These are phyloP conservation scores for Huso huso DNA, from an alignment of 2,797 vertebrate species.

Conservation along the genomic window DNA sequence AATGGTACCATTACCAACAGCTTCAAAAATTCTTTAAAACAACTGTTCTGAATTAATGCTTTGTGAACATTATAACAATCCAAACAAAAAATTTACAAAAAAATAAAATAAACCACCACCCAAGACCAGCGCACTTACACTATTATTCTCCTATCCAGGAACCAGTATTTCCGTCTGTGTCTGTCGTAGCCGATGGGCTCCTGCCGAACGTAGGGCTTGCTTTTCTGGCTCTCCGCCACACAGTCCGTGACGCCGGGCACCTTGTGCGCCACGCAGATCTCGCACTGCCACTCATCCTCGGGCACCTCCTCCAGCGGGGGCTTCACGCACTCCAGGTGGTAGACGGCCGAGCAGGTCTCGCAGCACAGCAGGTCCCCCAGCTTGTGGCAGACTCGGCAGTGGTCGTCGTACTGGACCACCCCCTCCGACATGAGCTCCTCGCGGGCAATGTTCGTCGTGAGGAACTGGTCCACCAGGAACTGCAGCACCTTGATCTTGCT, in stretches of 20 bases:
- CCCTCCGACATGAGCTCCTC: slow-evolving; percentile 96
- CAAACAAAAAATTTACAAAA: no score
- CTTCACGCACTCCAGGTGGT: slow-evolving; percentile 93
- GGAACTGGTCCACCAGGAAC: slow-evolving; percentile 93
- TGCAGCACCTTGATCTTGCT: slow-evolving; percentile 93
- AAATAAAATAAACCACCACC: no score
- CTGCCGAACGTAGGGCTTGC: slow-evolving; percentile 68
- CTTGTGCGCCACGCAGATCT: slow-evolving; percentile 90
- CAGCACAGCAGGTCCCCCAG: slow-evolving; percentile 94
- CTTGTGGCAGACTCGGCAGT: slow-evolving; percentile 92
- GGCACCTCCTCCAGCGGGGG: slow-evolving; percentile 91
- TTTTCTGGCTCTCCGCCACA: slow-evolving; percentile 71
- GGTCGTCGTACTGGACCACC: slow-evolving; percentile 91
- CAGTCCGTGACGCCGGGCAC: slow-evolving; percentile 88
- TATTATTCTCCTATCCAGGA: slow-evolving; percentile 66
- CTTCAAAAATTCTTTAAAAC: no score
- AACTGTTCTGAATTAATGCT: no score
- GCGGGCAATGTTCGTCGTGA: slow-evolving; percentile 88
- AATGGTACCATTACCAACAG: no score
- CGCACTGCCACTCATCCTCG: slow-evolving; percentile 96
- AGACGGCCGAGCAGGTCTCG: slow-evolving; percentile 92
- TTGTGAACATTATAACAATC: no score
- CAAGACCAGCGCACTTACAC: slow-evolving; percentile 56
- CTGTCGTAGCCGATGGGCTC: slow-evolving; percentile 71
- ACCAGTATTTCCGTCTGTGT: slow-evolving; percentile 68